phyloP scores from a whole-genome alignment of 2,888 invertebrate genomes.

The Eupithecia dodoneata region DNA sequence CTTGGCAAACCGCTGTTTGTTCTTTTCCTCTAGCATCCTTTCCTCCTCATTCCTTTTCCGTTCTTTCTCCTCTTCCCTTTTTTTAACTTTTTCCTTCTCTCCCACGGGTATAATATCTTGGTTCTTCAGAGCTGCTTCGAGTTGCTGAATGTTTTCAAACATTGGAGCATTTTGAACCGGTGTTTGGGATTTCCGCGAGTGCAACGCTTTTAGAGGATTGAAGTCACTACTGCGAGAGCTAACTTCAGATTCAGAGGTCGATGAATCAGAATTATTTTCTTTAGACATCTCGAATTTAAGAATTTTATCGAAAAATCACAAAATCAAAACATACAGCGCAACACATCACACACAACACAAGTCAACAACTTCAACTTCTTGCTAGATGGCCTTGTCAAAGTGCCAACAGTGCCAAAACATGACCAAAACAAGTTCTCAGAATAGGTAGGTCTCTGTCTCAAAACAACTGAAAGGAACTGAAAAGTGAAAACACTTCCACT shows the following conservation, averaged over 20 bases:
- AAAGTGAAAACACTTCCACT: too few species aligned
- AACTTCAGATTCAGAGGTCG: constrained; percentile 74
- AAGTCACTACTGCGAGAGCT: constrained; percentile 81
- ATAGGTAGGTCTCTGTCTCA: too few species aligned
- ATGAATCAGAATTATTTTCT: constrained; percentile 62
- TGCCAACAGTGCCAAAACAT: too few species aligned
- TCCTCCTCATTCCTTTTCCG: constrained; percentile 56
- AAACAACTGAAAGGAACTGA: too few species aligned
- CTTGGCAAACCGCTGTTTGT: constrained; percentile 71
- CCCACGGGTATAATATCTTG: constrained; percentile 61
- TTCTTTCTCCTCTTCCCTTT: constrained; percentile 68
- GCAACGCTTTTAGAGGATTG: constrained; percentile 88
- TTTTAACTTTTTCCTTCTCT: constrained; percentile 56
- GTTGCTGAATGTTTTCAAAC: constrained; percentile 89
- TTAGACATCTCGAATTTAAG: constrained; percentile 59
- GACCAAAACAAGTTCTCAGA: too few species aligned
- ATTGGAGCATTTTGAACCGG: constrained; percentile 84
- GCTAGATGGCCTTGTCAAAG: neutral
- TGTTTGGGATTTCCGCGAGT: constrained; percentile 81
- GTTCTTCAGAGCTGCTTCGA: constrained; percentile 63
- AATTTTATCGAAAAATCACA: constrained; percentile 31
- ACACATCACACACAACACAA: neutral
- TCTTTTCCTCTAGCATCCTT: constrained; percentile 64
- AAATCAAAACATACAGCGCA: constrained; percentile 10
- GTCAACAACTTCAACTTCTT: neutral